Conservation (phyloP, 1,140 invertebrate species). For the Hyles vespertilio region DNA sequence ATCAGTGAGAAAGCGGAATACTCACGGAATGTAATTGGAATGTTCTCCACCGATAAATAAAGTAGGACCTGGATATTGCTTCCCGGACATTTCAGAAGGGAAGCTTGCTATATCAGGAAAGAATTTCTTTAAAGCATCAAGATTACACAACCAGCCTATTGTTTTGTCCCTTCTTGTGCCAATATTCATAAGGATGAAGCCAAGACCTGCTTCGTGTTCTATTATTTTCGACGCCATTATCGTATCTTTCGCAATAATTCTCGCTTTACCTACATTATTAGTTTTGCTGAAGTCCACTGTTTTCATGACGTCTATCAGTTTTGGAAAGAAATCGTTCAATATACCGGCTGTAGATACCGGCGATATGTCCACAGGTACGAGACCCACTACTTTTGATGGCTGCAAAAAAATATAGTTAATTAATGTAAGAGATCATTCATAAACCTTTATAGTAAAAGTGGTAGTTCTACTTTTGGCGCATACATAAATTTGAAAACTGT, state of each 20-base stretch:
- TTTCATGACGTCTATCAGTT: slow-evolving; percentile 72
- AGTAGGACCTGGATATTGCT: slow-evolving; percentile 78
- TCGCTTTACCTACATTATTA: slow-evolving; percentile 72
- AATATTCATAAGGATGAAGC: slow-evolving; percentile 49
- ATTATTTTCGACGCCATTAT: slow-evolving; percentile 24
- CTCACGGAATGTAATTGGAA: slow-evolving; percentile 83
- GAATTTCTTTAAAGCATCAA: slow-evolving; percentile 33
- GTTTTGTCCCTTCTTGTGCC: slow-evolving; percentile 29
- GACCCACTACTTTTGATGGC: slow-evolving; percentile 84
- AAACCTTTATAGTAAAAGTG: too few species aligned
- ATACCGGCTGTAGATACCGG: slow-evolving; percentile 79
- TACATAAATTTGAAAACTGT: too few species aligned
- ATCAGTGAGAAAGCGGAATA: not conserved
- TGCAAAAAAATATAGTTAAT: slow-evolving; percentile 49
- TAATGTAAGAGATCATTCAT: too few species aligned
- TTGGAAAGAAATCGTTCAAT: slow-evolving; percentile 72
- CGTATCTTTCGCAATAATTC: slow-evolving; percentile 72
- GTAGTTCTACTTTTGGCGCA: too few species aligned
- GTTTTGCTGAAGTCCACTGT: slow-evolving; percentile 22
- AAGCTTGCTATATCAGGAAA: slow-evolving; percentile 77
- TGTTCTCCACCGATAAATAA: slow-evolving; percentile 84
- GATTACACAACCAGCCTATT: slow-evolving; percentile 46
- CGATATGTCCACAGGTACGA: slow-evolving; percentile 90
- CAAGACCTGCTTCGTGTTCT: slow-evolving; percentile 14
- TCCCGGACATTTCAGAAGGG: slow-evolving; percentile 61